Evolutionary conservation across 1,140 invertebrate genomes (phyloP).

Genomic region (Drosophila micromelanica): DNA sequence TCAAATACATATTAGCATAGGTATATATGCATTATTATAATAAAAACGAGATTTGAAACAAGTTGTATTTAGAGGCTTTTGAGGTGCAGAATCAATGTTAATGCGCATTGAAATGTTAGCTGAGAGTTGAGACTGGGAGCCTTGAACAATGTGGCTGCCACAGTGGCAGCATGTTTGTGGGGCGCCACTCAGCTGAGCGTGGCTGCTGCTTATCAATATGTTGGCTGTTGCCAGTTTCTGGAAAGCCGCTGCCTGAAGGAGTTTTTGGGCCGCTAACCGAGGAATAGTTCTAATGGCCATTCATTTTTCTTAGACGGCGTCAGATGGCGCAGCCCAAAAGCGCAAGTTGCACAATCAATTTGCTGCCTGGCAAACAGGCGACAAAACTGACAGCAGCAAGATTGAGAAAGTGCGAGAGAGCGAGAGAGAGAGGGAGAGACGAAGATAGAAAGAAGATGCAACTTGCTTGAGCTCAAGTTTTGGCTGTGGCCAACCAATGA

Average conservation of each 20-base stretch:
- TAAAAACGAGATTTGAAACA: too few species aligned
- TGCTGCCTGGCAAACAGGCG: slow-evolving; percentile 51
- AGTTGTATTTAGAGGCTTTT: too few species aligned
- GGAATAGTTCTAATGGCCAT: slow-evolving; percentile 50
- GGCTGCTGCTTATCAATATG: slow-evolving; percentile 26
- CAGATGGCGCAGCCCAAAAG: slow-evolving; percentile 45
- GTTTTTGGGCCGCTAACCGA: slow-evolving; percentile 9
- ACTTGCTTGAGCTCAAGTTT: slow-evolving; percentile 37
- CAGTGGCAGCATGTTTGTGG: background rate
- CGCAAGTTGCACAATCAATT: slow-evolving; percentile 54
- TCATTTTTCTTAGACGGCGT: slow-evolving; percentile 65
- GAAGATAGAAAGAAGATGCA: background rate
- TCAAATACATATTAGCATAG: too few species aligned
- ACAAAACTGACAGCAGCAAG: slow-evolving; percentile 35
- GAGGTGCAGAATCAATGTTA: too few species aligned
- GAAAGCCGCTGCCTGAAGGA: slow-evolving; percentile 13
- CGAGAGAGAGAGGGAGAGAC: background rate
- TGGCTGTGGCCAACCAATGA: slow-evolving; percentile 47
- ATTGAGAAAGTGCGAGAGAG: background rate
- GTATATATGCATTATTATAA: too few species aligned
- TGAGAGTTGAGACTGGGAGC: too few species aligned
- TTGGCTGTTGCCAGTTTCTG: slow-evolving; percentile 19
- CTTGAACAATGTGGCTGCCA: too few species aligned
- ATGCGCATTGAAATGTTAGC: too few species aligned
- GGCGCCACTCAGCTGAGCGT: background rate